These are phyloP conservation scores for Halictus quadricinctus DNA, from an alignment of 2,888 invertebrate species.

Conservation along the genomic window DNA sequence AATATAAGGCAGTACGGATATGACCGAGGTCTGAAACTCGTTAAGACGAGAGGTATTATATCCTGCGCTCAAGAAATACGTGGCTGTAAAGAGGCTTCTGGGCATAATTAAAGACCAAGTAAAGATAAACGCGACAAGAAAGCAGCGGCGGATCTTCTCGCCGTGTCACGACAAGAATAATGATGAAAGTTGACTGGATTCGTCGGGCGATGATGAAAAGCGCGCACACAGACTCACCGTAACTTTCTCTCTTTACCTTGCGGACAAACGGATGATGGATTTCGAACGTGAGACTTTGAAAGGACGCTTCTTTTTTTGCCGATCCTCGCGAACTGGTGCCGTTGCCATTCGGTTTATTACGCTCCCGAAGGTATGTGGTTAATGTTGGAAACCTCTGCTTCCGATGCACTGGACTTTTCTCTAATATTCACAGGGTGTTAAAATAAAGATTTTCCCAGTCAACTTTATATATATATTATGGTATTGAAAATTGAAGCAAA, in stretches of 20 bases:
- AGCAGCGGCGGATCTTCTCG: slow-evolving; percentile 20
- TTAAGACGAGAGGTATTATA: not conserved
- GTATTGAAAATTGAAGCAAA: not conserved
- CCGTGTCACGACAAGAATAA: slow-evolving; percentile 60
- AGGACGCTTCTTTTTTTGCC: not conserved
- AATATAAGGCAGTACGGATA: not conserved
- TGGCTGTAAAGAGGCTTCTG: not conserved
- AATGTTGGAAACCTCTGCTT: not conserved
- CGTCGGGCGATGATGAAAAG: slow-evolving; percentile 9
- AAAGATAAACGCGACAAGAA: slow-evolving; percentile 25
- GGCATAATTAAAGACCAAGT: slow-evolving; percentile 23
- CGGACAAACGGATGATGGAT: slow-evolving; percentile 36
- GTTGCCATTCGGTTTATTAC: not conserved
- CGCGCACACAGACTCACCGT: slow-evolving; percentile 31
- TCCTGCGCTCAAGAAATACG: not conserved
- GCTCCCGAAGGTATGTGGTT: not conserved
- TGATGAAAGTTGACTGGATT: slow-evolving; percentile 47
- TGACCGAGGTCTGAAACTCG: not conserved
- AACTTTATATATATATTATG: no score
- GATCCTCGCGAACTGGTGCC: not conserved
- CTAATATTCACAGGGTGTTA: not conserved
- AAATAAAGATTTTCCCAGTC: not conserved
- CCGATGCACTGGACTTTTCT: not conserved
- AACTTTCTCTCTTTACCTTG: slow-evolving; percentile 40
- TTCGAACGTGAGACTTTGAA: slow-evolving; percentile 17